Evolutionary conservation across 2,888 invertebrate species (phyloP).

Genomic region (Standfussiana lucernea): DNA sequence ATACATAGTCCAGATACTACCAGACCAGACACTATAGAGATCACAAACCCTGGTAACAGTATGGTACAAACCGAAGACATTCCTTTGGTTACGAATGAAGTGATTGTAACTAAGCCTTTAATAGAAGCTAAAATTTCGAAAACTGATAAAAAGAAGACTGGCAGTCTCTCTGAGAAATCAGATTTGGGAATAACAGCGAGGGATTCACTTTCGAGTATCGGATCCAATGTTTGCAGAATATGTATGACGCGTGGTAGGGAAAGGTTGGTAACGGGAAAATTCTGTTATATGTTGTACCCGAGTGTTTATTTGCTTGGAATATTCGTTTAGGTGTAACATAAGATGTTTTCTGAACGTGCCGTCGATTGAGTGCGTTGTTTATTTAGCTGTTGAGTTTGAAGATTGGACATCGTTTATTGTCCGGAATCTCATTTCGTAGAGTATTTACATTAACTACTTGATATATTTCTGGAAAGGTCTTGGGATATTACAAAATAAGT

Average conservation of each 20-base stretch:
- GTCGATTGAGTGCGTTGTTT: constrained; percentile 34
- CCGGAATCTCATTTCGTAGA: constrained; percentile 17
- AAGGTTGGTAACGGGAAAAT: constrained; percentile 74
- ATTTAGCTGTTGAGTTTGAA: constrained; percentile 32
- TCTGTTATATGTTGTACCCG: constrained; percentile 24
- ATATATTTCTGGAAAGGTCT: constrained; percentile 21
- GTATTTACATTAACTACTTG: constrained; percentile 37
- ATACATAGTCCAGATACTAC: constrained; percentile 48
- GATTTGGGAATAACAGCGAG: constrained; percentile 80
- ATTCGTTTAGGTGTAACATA: constrained; percentile 54
- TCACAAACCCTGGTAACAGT: constrained; percentile 73
- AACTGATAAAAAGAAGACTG: constrained; percentile 81
- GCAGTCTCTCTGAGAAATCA: constrained; percentile 80
- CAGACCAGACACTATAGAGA: constrained; percentile 65
- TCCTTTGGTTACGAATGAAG: constrained; percentile 74
- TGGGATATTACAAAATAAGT: not conserved
- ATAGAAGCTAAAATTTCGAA: constrained; percentile 78
- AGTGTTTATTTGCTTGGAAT: constrained; percentile 66
- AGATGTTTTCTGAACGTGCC: constrained; percentile 50
- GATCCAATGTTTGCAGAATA: constrained; percentile 92
- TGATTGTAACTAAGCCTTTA: constrained; percentile 73
- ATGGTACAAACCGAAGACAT: constrained; percentile 69
- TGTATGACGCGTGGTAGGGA: constrained; percentile 90
- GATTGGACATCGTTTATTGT: constrained; percentile 28
- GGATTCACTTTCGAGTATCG: constrained; percentile 89